Base-by-base conservation (phyloP, 2,888 invertebrate genomes). In the Melangyna quadrimaculata region DNA sequence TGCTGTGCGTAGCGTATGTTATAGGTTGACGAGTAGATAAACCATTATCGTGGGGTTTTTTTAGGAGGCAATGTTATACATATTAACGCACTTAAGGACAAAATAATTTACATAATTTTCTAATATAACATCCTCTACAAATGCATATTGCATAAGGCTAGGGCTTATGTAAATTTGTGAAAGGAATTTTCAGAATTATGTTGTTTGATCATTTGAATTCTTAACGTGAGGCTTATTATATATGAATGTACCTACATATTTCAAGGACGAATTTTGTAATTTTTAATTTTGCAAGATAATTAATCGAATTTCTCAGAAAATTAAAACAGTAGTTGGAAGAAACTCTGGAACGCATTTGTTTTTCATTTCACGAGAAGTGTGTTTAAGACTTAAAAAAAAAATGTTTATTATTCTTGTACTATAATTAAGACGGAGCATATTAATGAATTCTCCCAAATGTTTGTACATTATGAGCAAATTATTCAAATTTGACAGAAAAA, bases 61-160 rank as follows among this genome's bases (percentile, higher is more conserved):
- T 37, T n/a, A n/a, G 9, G 27, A 43, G 63, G 40, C 40, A 63
- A 63, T 43, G 37, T n/a, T 59, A 43, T 43, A 29, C 9, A 43
- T 43, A 43, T 63, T 63, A 43, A 63, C 63, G 17, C 43, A 27
- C 12, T 43, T 43, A 24, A 22, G 22, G 59, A 3, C 17, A 7
- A 57, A 37, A 14, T 37, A 10, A 40, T 63, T 63, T 63, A 43
- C 17, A 63, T 63, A 63, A 63, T 63, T 63, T 63, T 43, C 27
- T 12, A 43, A 63, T 63, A 10, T 63, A 12, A 43, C 17, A 17
- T 29, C 10, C 10, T 35, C 1, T 35, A 12, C 35, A 35, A 12
- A 19, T 48, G 12, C 24, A 51, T 24, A 14, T n/a, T 51, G n/a
- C 24, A 24, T 24, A 19, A 24, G n/a, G 10, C 14, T 14, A 27